Base-by-base conservation (phyloP, 2,888 invertebrate species). In the Harpalus rubripes region DNA sequence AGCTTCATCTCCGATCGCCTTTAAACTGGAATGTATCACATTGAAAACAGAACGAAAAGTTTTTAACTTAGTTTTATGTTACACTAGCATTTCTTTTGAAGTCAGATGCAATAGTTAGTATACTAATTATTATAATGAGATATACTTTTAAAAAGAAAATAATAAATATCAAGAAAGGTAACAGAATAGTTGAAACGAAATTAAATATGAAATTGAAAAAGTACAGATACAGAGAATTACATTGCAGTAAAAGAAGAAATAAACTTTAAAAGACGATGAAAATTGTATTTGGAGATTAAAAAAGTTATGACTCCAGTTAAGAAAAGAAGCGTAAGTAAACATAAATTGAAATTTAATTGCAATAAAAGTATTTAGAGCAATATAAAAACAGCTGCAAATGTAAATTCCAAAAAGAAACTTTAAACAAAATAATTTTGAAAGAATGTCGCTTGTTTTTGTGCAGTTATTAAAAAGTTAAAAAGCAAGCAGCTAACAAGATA, bases 401-500 rank as follows among this genome's bases (percentile, higher is more conserved):
- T 63, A 63, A 26, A 63, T 32, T 63, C 26, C 63, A 63, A 39
- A 68, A n/a, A 26, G 68, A 68, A 59, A 68, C 68, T 32, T 32
- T 15, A 39, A 68, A 68, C 39, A 15, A 68, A 68, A 39, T 68
- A 68, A 68, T 68, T 68, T 68, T 32, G 26, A 68, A 39, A 68
- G 26, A 26, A 68, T 68, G 68, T 39, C 68, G 15, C 39, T 39
- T 1, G 68, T 68, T 15, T 68, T 39, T 68, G 3, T 32, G 7
- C 15, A 39, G 68, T 68, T 68, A 68, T 68, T 68, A 68, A 39
- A 39, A 68, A 68, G 39, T 68, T 63, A 39, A 39, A 68, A 68
- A 68, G 39, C 39, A 68, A 68, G 32, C 44, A 52, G 44, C 44
- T 68, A 68, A 68, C 68, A 68, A 68, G 68, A 26, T 68, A 68